Evolutionary conservation across 1,140 invertebrate genomes (phyloP).

Genomic region (Diplogasteroides magnus): DNA sequence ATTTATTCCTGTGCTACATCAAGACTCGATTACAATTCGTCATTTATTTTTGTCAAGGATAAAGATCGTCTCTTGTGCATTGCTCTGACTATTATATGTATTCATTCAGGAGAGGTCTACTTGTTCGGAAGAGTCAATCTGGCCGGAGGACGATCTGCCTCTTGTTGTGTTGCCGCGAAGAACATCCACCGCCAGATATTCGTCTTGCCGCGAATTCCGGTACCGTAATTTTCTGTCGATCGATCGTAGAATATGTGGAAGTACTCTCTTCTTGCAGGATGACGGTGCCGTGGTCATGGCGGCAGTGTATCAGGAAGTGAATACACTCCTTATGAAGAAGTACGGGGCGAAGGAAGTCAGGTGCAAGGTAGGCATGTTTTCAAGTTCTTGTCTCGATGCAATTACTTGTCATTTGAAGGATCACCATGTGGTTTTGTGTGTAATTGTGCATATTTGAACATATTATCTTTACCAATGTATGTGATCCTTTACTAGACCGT

Average conservation of each 20-base stretch:
- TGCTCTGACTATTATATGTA: not conserved
- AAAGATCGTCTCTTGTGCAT: not conserved
- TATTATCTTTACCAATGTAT: not conserved
- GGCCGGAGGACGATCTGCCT: slow-evolving; percentile 51
- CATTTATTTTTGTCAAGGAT: not conserved
- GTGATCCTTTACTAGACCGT: not conserved
- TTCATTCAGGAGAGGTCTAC: slow-evolving; percentile 65
- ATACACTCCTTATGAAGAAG: not conserved
- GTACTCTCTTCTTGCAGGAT: not conserved
- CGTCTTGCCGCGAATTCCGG: slow-evolving; percentile 74
- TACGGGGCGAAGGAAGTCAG: slow-evolving; percentile 6
- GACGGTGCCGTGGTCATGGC: slow-evolving; percentile 5
- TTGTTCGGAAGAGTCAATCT: slow-evolving; percentile 85
- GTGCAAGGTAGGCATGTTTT: not conserved
- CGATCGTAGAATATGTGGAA: not conserved
- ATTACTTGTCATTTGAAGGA: not conserved
- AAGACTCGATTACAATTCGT: not conserved
- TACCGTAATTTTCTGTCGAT: slow-evolving; percentile 57
- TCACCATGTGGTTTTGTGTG: not conserved
- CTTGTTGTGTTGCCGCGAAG: slow-evolving; percentile 78
- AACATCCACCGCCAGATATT: slow-evolving; percentile 79
- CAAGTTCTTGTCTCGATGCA: not conserved
- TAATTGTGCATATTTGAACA: not conserved
- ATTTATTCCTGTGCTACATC: not conserved
- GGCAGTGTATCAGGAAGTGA: slow-evolving; percentile 17